A percentile compares a stretch with the other conserved stretches of the same genome.
Evolutionary conservation across 2,888 invertebrate genomes (phyloP).

Genomic region (Galeopsomyia nigrocyanea): DNA sequence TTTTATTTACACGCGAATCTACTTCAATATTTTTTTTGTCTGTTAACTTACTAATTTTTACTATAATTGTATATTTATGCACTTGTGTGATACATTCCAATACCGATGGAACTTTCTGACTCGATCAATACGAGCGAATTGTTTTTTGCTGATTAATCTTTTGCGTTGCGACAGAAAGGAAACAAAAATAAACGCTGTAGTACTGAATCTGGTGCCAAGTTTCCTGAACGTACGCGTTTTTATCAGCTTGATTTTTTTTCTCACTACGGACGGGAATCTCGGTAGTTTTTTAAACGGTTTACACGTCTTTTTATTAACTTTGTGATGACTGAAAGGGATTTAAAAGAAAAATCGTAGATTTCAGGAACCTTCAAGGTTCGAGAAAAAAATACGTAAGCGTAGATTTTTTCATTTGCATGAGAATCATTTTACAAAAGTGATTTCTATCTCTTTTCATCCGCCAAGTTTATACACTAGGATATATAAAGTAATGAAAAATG

Average conservation of each 20-base stretch:
- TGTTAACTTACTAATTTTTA: neutral
- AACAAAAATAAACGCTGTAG: constrained; percentile 33
- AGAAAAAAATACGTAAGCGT: constrained; percentile 21
- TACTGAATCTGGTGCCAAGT: constrained; percentile 46
- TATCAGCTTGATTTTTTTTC: constrained; percentile 35
- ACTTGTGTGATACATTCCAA: constrained; percentile 6
- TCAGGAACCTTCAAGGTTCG: constrained; percentile 37
- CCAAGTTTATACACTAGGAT: constrained; percentile 12
- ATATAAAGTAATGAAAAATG: constrained; percentile 7
- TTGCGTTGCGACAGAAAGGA: constrained; percentile 21
- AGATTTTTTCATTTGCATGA: constrained; percentile 33
- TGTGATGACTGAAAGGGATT: constrained; percentile 33
- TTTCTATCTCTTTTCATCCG: constrained; percentile 24
- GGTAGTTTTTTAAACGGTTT: constrained; percentile 49
- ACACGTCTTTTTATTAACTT: constrained; percentile 48
- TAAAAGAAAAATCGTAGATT: constrained; percentile 7
- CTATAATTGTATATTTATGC: neutral
- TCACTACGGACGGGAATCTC: constrained; percentile 35
- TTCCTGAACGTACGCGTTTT: constrained; percentile 28
- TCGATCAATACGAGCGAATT: neutral
- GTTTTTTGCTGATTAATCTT: constrained; percentile 23
- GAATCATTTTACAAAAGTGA: constrained; percentile 41
- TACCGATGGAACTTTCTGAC: constrained; percentile 28
- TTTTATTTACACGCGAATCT: too few relatives aligned
- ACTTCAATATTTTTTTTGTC: too few relatives aligned